phyloP scores from a whole-genome alignment of 2,113 vertebrate genomes.

The Neodontobutis hainanensis region DNA sequence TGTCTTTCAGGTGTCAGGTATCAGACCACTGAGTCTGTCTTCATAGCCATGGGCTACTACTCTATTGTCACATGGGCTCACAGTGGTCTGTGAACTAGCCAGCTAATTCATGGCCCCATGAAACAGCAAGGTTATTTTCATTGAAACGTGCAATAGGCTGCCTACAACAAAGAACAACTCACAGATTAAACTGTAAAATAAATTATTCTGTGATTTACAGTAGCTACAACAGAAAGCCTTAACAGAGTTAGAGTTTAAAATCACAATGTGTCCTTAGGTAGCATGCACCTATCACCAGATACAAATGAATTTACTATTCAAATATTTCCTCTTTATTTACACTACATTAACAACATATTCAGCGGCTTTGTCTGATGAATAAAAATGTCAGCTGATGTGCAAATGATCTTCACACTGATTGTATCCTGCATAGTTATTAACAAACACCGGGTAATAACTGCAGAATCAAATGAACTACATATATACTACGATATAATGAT shows the following conservation, averaged over 20 bases:
- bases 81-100: slow-evolving; percentile 36
- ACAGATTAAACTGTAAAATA: background rate
- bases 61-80: slow-evolving; percentile 36
- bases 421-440: background rate
- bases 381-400: slow-evolving; percentile 14
- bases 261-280: background rate
- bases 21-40: slow-evolving; percentile 34
- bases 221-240: background rate
- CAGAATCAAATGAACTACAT: too few relatives aligned
- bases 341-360: background rate
- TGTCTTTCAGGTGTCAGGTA: slow-evolving; percentile 65
- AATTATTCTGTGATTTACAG: background rate
- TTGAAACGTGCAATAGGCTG: slow-evolving; percentile 4
- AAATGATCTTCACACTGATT: background rate
- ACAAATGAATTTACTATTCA: background rate
- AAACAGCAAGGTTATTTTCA: slow-evolving; percentile 12
- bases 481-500: too few relatives aligned
- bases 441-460: background rate
- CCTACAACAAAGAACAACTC: background rate
- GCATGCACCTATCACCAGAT: background rate
- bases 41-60: slow-evolving; percentile 27
- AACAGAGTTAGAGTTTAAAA: background rate
- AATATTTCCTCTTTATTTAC: background rate
- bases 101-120: slow-evolving; percentile 17
- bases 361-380: background rate